Base-by-base conservation (phyloP, 2,888 invertebrate species). In the Xestia rhomboidea region DNA sequence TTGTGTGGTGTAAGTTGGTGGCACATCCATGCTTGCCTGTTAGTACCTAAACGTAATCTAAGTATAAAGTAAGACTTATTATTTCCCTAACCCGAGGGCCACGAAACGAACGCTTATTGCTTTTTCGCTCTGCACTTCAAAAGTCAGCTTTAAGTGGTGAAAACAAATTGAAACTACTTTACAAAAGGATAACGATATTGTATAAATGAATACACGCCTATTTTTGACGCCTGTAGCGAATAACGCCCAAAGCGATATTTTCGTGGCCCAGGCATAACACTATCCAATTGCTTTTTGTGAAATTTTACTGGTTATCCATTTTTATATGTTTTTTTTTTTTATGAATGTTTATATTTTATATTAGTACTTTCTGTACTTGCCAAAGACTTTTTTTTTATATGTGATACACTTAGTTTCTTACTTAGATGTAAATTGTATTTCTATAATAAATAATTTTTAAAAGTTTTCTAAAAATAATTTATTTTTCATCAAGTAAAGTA, bases 311-410 rank as follows among this genome's bases (percentile, higher is more conserved):
- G 74, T 86, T 88, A 85, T 85, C 87, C 84, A 84, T 90, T 92
- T 91, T 89, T 89, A 84, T 89, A 90, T 27, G 75, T 84, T 89
- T 88, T 60, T 88, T 88, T 60, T 88, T 89, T 91, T 88, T 89
- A 89, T 88, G 90, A 91, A 91, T 90, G 85, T 91, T 89, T 88
- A 87, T 84, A 87, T 83, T 88, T 80, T 83, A 87, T 85, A 85
- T 78, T 89, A 88, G 93, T 95, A 94, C 93, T 89, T 90, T 92
- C 91, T 90, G 94, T 96, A 94, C 94, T 96, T 92, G 96, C 96
- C 96, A 96, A 96, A 96, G 96, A 96, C 93, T 94, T 95, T 94
- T 85, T 51, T 94, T 95, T 95, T 92, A 92, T 95, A 96, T 96
- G 95, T 96, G 95, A 96, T 96, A 96, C 93, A 92, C 93, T 95